Evolutionary conservation across 1,140 invertebrate genomes (phyloP), one percentile per base, ranked within the genome.

Genomic region (Adoxophyes honmai): DNA sequence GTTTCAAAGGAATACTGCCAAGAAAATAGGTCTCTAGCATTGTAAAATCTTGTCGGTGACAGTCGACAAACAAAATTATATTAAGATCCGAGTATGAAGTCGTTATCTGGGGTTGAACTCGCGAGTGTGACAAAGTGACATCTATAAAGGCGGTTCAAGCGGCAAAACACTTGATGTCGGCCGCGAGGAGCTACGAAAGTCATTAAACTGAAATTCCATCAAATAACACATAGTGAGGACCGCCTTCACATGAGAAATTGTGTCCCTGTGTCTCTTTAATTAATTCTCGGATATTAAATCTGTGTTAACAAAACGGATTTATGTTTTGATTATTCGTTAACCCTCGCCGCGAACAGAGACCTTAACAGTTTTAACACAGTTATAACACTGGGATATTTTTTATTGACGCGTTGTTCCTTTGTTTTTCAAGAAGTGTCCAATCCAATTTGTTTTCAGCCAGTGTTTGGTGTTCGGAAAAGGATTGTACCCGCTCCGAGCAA

Each of bases 81-180:
- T 66, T 70, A 66, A 66, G 48, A 66, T 69, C 48, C 53, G 55
- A 38, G 44, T 59, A 68, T 74, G 60, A 73, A 66, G 59, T 59
- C 62, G 62, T 68, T 78, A 73, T 78, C 72, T 74, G 60, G 37
- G 65, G 54, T 56, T 66, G 60, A 75, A 59, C 63, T 68, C 55
- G 60, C 42, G 62, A 69, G 70, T 73, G 72, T 75, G 66, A 72
- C 66, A 75, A 73, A 77, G 68, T 77, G 75, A 75, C 70, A 74
- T 70, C 68, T 71, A 70, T 75, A 77, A 78, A 77, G 61, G 71
- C 62, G 67, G 65, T 72, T 75, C 65, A 72, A 65, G 63, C 62
- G 66, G 64, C 66, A 75, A 74, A 77, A 78, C 70, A 71, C 75
- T 78, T 68, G 68, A 70, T 73, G 62, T 68, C 57, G 57, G 55